Percentiles rank a stretch among this genome's conserved stretches.
phyloP scores from a whole-genome alignment of 2,888 invertebrate genomes.

The Aricia artaxerxes region DNA sequence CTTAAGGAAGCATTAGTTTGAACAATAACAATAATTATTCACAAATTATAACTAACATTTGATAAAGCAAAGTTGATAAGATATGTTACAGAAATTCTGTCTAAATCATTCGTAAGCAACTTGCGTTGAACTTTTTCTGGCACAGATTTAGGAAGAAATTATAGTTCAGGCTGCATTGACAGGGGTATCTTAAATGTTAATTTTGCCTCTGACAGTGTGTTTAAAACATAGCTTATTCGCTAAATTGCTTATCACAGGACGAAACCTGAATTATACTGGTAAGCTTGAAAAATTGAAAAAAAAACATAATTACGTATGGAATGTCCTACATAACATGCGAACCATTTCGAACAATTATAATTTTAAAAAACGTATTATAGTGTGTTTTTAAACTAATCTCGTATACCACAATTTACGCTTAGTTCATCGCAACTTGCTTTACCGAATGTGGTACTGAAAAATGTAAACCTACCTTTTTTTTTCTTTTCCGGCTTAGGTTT shows the following conservation, averaged over 20 bases:
- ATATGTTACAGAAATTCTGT: background rate
- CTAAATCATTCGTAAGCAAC: conserved; percentile 19
- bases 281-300: background rate
- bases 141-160: background rate
- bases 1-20: background rate
- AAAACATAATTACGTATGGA: background rate
- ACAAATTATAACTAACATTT: background rate
- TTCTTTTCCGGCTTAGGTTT: conserved; percentile 66
- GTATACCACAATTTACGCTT: background rate
- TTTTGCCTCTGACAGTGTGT: no score
- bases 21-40: background rate
- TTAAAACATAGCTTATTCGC: no score
- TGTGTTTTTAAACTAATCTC: background rate
- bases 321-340: background rate
- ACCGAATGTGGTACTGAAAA: conserved; percentile 40
- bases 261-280: background rate
- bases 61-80: background rate
- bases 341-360: background rate
- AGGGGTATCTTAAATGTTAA: no score
- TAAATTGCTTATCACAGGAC: background rate
- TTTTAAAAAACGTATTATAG: background rate
- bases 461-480: conserved; percentile 71
- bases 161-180: background rate
- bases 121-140: background rate
- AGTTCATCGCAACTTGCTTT: conserved; percentile 51